Base-by-base conservation (phyloP, 2,113 vertebrate species). In the Cyphomyrus plagiostoma region DNA sequence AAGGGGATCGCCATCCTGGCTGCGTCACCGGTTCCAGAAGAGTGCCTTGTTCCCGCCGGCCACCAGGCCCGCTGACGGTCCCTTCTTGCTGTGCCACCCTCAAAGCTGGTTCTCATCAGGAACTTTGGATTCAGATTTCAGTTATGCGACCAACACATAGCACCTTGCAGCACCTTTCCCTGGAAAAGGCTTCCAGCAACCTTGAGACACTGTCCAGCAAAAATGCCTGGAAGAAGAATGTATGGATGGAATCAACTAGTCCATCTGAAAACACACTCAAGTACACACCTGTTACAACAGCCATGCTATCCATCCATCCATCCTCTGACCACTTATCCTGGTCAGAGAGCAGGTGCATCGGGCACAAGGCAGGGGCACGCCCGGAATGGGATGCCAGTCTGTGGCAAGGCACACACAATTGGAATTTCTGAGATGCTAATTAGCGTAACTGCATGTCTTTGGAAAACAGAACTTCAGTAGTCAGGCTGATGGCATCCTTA, bases 21-120 rank as follows among this genome's bases (percentile, higher is more conserved):
- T 91, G 92, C 92, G 91, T 88, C 94, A 91, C 91, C 91, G 77
- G 42, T 88, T 52, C 91, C 91, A 90, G 88, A 52, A 62, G 30
- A 45, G 66, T 8, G 35, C 89, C 42, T 42, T 3, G 35, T 70
- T 86, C 46, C 46, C 89, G 26, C 89, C 88, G 30, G 49, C 39
- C 77, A 39, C 42, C 7, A 1, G 42, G 46, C 46, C 45, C 30
- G 17, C 35, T 23, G 48, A 50, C 19, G 7, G 35, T 39, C 17
- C 10, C 2, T 45, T 26, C 21, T 35, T 15, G 30, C 48, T 35
- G n/a, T 4, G 26, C 3, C 48, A 11, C 1, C 8, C 23, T 42
- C 30, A 21, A 11, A 85, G 52, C 11, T 50, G 82, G 8, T 53
- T 53, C 26, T 87, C 86, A 26, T 39, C 48, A 42, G 30, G 17